Base-by-base conservation (phyloP, 2,888 invertebrate genomes). In the Cylloceria caligata region DNA sequence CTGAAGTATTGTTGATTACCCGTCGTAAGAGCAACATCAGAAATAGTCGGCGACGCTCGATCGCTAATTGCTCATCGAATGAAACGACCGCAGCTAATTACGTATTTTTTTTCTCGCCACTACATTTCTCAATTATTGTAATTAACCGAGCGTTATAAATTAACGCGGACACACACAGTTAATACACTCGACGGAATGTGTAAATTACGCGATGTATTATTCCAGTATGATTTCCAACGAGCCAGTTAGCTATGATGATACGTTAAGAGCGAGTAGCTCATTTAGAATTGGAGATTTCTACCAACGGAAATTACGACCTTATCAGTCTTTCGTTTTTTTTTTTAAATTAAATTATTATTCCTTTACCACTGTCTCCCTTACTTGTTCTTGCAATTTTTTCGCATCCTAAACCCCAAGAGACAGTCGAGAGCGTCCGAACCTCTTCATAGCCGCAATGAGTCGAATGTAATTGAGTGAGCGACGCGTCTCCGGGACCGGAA, bases 401-500 rank as follows among this genome's bases (percentile, higher is more conserved):
- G 68, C 69, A 71, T 62, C 80, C 64, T 47, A 2, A 39, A 36
- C 42, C 34, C 62, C 42, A 19, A 62, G 34, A 45, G 24, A 45
- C 4, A 42, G 42, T 42, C 21, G 42, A 21, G 16, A 27, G 45
- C 21, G 13, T 64, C 27, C 24, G 42, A 73, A 55, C 55, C 11
- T 30, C 34, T 27, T 34, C 52, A 30, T 30, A 57, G 57, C 34
- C 13, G 62, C 24, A 39, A 65, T 42, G 45, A 64, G 36, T 62
- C 72, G 36, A 79, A 79, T 49, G 57, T 69, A 67, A 73, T 79
- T 67, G 79, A 72, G 69, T 45, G 73, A 72, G 39, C 52, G 62
- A 57, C 64, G 16, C 47, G 19, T 47, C 39, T 85, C 84, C 84
- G 88, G 73, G 86, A 88, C 90, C 91, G 92, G 92, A 92, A 92